These are phyloP conservation scores for Peribatodes rhomboidaria DNA, from an alignment of 2,888 invertebrate genomes.

Conservation along the genomic window DNA sequence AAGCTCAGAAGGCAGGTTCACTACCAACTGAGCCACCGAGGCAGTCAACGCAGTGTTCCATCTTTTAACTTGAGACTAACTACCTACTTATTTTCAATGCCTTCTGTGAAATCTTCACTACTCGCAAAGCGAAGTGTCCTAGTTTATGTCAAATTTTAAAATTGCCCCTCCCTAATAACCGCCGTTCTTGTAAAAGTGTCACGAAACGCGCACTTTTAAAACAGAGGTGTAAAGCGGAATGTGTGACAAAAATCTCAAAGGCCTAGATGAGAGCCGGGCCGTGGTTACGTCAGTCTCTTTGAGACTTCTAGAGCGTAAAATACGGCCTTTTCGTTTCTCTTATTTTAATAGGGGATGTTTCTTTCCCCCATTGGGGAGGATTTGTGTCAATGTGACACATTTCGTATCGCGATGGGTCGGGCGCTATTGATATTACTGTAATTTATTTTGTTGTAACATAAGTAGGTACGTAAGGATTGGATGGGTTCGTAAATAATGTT, in stretches of 20 bases:
- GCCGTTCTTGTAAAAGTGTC: constrained; percentile 6
- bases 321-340: constrained; percentile 37
- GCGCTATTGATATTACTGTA: constrained; percentile 29
- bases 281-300: constrained; percentile 32
- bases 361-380: constrained; percentile 26
- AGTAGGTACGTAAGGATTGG: constrained; percentile 15
- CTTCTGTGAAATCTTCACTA: no score
- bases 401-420: constrained; percentile 14
- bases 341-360: constrained; percentile 39
- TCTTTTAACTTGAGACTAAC: no score
- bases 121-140: no score
- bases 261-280: constrained; percentile 14
- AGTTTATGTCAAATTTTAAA: neutral
- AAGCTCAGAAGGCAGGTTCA: no score
- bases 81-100: no score
- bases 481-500: constrained; percentile 6
- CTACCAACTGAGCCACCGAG: no score
- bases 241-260: constrained; percentile 34
- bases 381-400: constrained; percentile 32
- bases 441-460: constrained; percentile 20
- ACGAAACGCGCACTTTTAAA: constrained; percentile 20
- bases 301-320: constrained; percentile 42
- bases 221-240: constrained; percentile 28
- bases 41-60: no score
- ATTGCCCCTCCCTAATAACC: constrained; percentile 10